phyloP scores from a whole-genome alignment of 2,797 vertebrate genomes.

The Intellagama lesueurii region DNA sequence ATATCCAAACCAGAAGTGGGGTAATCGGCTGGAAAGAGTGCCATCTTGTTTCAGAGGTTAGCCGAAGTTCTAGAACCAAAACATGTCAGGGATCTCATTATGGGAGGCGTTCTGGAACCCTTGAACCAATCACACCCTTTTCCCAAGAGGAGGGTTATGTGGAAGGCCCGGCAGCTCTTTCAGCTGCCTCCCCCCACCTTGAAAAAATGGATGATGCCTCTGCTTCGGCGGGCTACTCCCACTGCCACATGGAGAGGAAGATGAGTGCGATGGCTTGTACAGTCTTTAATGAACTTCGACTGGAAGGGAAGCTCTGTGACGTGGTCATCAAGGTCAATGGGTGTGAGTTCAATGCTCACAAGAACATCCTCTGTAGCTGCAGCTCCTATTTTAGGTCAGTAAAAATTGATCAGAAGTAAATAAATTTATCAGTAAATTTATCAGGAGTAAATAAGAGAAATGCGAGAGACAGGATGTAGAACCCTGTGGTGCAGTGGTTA shows the following conservation, averaged over 20 bases:
- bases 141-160: constrained; percentile 63
- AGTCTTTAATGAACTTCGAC: constrained; percentile 78
- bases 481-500: too few relatives aligned
- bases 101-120: constrained; percentile 65
- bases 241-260: constrained; percentile 77
- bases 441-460: too few relatives aligned
- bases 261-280: constrained; percentile 76
- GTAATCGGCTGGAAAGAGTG: background rate
- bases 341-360: constrained; percentile 80
- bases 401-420: too few relatives aligned
- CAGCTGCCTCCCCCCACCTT: constrained; percentile 52
- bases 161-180: constrained; percentile 56
- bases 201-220: constrained; percentile 61
- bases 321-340: constrained; percentile 78
- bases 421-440: too few relatives aligned
- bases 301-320: constrained; percentile 81
- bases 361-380: constrained; percentile 83
- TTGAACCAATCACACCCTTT: constrained; percentile 45
- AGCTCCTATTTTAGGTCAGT: constrained; percentile 82
- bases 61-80: background rate
- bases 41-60: constrained; percentile 27
- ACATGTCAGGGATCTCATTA: constrained; percentile 63
- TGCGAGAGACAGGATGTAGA: too few relatives aligned
- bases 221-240: constrained; percentile 49
- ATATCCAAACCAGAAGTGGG: background rate